A percentile compares a stretch with the other conserved stretches of the same genome.
These are phyloP conservation scores for Ethmia dodecea DNA, from an alignment of 2,888 invertebrate genomes.

Conservation along the genomic window DNA sequence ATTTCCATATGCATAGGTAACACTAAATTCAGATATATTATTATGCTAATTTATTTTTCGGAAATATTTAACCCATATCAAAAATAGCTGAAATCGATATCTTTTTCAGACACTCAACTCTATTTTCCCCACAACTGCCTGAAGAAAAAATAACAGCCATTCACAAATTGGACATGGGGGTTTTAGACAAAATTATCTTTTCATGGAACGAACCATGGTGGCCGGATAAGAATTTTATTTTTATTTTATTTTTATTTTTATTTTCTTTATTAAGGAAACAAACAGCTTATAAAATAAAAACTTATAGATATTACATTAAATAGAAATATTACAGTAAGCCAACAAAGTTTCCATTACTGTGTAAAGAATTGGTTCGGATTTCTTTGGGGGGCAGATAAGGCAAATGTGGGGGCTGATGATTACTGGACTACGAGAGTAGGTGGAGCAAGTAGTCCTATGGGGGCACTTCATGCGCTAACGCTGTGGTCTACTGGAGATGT, in stretches of 20 bases:
- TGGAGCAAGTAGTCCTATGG: constrained; percentile 28
- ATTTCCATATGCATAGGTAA: too few relatives aligned
- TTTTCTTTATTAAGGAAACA: too few relatives aligned
- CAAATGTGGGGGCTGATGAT: constrained; percentile 22
- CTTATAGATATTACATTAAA: too few relatives aligned
- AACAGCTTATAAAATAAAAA: too few relatives aligned
- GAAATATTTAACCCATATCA: too few relatives aligned
- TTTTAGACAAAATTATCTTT: constrained; percentile 82
- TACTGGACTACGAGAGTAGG: constrained; percentile 32
- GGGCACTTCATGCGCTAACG: constrained; percentile 28
- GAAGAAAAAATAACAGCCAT: constrained; percentile 73
- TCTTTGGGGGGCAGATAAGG: constrained; percentile 35
- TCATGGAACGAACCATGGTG: constrained; percentile 82
- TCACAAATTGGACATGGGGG: constrained; percentile 79
- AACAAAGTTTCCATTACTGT: too few relatives aligned
- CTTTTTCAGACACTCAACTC: constrained; percentile 47
- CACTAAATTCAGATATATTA: too few relatives aligned
- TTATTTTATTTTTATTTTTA: too few relatives aligned
- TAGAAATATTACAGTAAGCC: too few relatives aligned
- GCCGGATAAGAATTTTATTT: too few relatives aligned
- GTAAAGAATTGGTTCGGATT: constrained; percentile 32
- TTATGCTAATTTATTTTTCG: too few relatives aligned
- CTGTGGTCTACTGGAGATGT: constrained; percentile 41
- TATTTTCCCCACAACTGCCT: constrained; percentile 79
- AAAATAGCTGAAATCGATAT: too few relatives aligned